These are phyloP conservation scores for Phaethornis superciliosus DNA, from an alignment of 2,113 vertebrate species.

Conservation along the genomic window DNA sequence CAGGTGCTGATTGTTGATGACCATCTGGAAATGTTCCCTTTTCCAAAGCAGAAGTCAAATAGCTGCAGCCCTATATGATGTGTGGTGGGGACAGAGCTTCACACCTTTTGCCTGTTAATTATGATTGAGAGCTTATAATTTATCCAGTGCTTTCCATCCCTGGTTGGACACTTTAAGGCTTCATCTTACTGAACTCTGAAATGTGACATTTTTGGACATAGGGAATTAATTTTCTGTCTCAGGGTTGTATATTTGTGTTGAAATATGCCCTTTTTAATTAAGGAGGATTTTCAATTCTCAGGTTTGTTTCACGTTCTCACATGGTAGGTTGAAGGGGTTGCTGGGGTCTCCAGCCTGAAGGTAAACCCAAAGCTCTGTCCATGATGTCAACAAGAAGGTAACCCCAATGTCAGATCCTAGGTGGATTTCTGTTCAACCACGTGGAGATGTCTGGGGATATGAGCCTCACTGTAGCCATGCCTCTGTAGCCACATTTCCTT, in stretches of 20 bases:
- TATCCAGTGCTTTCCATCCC: neutral
- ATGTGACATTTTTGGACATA: neutral
- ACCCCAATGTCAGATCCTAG: too few species aligned
- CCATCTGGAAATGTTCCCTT: neutral
- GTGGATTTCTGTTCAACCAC: neutral
- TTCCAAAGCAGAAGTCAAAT: neutral
- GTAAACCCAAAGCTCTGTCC: too few species aligned
- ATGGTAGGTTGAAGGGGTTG: neutral
- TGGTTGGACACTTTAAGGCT: neutral
- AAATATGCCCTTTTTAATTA: neutral
- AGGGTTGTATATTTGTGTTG: fast-evolving
- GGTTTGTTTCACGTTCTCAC: neutral
- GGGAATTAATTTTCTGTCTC: neutral
- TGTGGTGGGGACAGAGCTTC: neutral
- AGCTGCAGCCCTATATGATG: neutral
- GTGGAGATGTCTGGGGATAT: neutral
- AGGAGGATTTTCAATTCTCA: too few species aligned
- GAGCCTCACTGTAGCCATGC: fast-evolving
- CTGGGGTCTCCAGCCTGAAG: neutral
- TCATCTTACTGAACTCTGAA: neutral
- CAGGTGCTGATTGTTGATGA: neutral
- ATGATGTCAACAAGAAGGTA: neutral
- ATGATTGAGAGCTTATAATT: neutral
- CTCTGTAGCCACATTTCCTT: neutral
- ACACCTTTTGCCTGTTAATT: neutral